A percentile compares a stretch with the other conserved stretches of the same genome.
Conservation (phyloP, 2,888 invertebrate genomes). For the Leuctra nigra region DNA sequence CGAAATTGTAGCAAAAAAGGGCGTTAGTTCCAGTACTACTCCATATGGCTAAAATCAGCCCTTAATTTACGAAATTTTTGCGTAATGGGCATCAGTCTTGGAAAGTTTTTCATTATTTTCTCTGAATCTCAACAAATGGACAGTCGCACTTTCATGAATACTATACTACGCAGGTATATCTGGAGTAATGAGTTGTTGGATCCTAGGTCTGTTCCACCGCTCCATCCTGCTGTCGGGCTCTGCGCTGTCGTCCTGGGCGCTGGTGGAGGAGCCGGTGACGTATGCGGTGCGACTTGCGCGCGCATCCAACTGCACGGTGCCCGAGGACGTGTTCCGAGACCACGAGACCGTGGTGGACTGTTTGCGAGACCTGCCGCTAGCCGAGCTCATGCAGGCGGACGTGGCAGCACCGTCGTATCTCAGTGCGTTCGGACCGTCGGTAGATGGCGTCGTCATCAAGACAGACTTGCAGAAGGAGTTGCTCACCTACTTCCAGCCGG, state of each 20-base stretch:
- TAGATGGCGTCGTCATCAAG: conserved; percentile 90
- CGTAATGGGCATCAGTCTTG: no score
- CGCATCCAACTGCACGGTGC: conserved; percentile 74
- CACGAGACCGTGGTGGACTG: conserved; percentile 82
- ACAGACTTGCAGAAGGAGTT: conserved; percentile 77
- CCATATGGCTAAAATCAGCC: no score
- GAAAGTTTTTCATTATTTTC: no score
- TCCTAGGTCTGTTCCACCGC: conserved; percentile 74
- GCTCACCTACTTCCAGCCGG: conserved; percentile 53
- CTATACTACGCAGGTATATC: no score
- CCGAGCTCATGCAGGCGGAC: conserved; percentile 66
- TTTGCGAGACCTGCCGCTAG: conserved; percentile 65
- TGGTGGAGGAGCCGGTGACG: conserved; percentile 77
- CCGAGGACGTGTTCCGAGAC: conserved; percentile 72
- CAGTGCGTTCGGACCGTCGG: conserved; percentile 86
- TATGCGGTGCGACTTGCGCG: conserved; percentile 75
- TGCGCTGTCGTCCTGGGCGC: conserved; percentile 82
- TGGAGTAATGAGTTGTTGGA: no score
- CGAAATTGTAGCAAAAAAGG: no score
- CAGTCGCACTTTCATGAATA: no score
- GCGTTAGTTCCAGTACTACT: no score
- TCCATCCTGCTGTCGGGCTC: conserved; percentile 83
- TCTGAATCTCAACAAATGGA: no score
- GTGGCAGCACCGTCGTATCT: conserved; percentile 72
- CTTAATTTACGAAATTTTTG: no score